These are phyloP conservation scores for Pachydiplax longipennis DNA, from an alignment of 2,888 invertebrate genomes.

Conservation along the genomic window DNA sequence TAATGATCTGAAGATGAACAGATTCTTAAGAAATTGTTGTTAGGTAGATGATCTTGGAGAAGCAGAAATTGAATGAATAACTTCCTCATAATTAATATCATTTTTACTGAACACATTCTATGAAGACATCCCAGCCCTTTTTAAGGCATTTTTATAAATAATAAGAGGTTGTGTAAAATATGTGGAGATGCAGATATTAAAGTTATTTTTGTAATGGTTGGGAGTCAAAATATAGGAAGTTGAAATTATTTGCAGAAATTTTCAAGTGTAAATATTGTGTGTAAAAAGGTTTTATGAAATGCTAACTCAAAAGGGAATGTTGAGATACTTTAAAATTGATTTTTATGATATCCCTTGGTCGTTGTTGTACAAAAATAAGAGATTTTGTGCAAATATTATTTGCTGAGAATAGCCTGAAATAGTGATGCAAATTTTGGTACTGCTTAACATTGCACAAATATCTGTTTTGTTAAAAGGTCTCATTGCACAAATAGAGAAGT, in stretches of 20 bases:
- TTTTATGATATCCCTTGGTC: not conserved
- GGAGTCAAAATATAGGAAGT: constrained; percentile 15
- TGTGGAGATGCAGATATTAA: constrained; percentile 39
- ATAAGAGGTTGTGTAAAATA: constrained; percentile 37
- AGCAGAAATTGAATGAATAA: constrained; percentile 10
- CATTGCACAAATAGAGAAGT: constrained; percentile 11
- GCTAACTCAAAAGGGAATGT: constrained; percentile 19
- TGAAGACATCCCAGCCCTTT: constrained; percentile 40
- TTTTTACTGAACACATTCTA: constrained; percentile 33
- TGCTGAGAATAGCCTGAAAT: constrained; percentile 2
- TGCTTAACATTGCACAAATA: constrained; percentile 17
- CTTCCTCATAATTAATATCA: constrained; percentile 6
- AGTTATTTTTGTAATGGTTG: constrained; percentile 41
- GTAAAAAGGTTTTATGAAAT: constrained; percentile 40
- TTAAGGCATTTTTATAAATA: constrained; percentile 41
- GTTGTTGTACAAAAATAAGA: constrained; percentile 11
- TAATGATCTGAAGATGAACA: not conserved
- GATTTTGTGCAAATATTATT: constrained; percentile 28
- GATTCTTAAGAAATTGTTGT: constrained; percentile 1
- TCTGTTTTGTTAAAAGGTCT: constrained; percentile 22
- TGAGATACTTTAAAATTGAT: constrained; percentile 29
- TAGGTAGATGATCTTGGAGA: constrained; percentile 4
- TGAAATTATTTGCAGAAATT: constrained; percentile 38
- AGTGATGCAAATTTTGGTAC: constrained; percentile 15
- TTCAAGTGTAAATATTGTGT: constrained; percentile 41